These are phyloP conservation scores for Tetropium fuscum DNA, from an alignment of 2,888 invertebrate species.

Conservation along the genomic window DNA sequence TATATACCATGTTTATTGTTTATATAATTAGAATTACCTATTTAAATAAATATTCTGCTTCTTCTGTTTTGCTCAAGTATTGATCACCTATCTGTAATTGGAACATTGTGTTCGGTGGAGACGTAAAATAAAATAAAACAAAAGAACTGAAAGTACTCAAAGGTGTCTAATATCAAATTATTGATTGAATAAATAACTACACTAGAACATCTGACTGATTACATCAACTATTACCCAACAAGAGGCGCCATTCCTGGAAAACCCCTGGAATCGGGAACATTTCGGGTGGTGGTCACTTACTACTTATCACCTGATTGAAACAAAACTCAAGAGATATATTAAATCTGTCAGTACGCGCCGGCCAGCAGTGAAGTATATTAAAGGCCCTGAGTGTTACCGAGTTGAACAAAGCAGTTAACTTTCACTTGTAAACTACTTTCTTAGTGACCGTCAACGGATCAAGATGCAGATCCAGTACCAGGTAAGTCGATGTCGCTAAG, in stretches of 20 bases:
- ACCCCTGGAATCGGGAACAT: neutral
- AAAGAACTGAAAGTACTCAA: no score
- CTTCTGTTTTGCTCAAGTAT: no score
- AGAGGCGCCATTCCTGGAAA: slow-evolving; percentile 12
- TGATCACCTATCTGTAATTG: no score
- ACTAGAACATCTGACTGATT: no score
- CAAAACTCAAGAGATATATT: slow-evolving; percentile 5
- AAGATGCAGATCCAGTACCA: slow-evolving; percentile 34
- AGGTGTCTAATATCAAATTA: no score
- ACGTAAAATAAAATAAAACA: no score
- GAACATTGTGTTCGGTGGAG: no score
- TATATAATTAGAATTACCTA: no score
- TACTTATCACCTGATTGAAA: slow-evolving; percentile 1
- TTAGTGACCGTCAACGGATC: slow-evolving; percentile 35
- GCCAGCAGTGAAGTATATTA: slow-evolving; percentile 1
- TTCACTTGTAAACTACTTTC: slow-evolving; percentile 47
- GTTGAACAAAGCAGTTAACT: slow-evolving; percentile 31
- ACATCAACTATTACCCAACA: neutral
- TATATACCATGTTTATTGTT: no score
- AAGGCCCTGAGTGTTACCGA: slow-evolving; percentile 11
- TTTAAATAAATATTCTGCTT: no score
- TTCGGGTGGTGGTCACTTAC: neutral
- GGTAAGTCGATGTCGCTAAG: no score
- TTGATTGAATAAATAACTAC: no score
- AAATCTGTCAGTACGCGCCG: neutral